Evolutionary conservation across 2,797 vertebrate species (phyloP), one percentile per base, ranked within the genome.

Genomic region (Lithobates pipiens): DNA sequence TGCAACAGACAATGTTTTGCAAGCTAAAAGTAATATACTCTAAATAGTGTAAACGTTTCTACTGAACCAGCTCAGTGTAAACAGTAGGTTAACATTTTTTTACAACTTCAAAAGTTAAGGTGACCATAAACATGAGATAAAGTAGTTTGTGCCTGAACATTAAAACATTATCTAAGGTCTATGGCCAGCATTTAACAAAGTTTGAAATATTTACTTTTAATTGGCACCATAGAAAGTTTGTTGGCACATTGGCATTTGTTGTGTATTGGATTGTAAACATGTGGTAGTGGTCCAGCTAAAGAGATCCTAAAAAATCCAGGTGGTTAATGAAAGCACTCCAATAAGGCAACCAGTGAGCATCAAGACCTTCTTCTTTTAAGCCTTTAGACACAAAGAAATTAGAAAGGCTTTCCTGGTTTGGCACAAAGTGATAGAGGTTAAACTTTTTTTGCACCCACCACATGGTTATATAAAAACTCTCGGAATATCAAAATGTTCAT

Each of bases 261-360:
- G 29, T 18, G 16, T 18, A 16, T 54, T 16, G 2, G 10, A 44
- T 44, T 54, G 79, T 80, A 80, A 80, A 80, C 67, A 71, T 57
- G 44, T 72, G 79, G 46, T 68, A 80, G 79, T 80, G 68, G 29
- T 72, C 78, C 46, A 71, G 78, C 78, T 80, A 34, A 15, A 16
- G n/a, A 46, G 42, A 80, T 23, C 39, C 63, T 80, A 57, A 46
- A 71, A 27, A 80, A 80, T 29, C 46, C 18, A 34, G 21, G 23
- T 57, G 67, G 23, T 25, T 70, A n/a, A 36, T 70, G 44, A 80
- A 54, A 32, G 44, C 67, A 57, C 68, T 80, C 44, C 57, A n/a
- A 80, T 80, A 80, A 80, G 79, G 79, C 79, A 80, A 80, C 79
- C 68, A 71, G 68, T 80, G 79, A 72, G 79, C n/a, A 61, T 71